Evolutionary conservation across 2,797 vertebrate genomes (phyloP).

Genomic region (Pipistrellus pipistrellus): DNA sequence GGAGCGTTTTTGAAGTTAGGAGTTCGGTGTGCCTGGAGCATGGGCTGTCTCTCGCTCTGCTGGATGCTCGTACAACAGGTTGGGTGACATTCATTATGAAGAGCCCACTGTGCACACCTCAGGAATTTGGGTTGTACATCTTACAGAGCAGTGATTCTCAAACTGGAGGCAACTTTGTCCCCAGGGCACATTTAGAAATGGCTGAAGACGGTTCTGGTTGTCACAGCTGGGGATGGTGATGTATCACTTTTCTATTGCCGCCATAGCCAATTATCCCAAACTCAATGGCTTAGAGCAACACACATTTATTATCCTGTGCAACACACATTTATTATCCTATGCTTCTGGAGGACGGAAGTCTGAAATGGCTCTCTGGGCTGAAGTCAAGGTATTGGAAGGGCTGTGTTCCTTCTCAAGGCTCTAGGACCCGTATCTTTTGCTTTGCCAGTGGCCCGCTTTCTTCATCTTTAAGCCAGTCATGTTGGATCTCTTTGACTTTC

Average conservation of each 20-base stretch:
- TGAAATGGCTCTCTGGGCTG: background rate
- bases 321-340: background rate
- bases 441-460: background rate
- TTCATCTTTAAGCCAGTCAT: constrained; percentile 3
- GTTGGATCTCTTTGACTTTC: background rate
- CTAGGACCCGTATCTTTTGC: background rate
- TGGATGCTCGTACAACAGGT: background rate
- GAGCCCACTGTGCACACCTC: background rate
- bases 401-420: background rate
- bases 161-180: background rate
- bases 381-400: background rate
- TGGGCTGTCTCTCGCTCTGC: background rate
- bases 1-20: background rate
- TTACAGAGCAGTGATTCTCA: background rate
- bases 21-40: background rate
- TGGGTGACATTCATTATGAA: background rate
- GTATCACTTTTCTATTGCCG: background rate
- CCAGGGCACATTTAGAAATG: background rate
- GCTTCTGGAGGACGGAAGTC: background rate
- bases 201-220: background rate
- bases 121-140: background rate
- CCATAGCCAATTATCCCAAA: background rate
- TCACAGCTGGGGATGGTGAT: background rate
- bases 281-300: background rate
- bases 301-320: background rate